Conservation (phyloP, 2,797 vertebrate genomes). For the Premnoplex brunnescens region DNA sequence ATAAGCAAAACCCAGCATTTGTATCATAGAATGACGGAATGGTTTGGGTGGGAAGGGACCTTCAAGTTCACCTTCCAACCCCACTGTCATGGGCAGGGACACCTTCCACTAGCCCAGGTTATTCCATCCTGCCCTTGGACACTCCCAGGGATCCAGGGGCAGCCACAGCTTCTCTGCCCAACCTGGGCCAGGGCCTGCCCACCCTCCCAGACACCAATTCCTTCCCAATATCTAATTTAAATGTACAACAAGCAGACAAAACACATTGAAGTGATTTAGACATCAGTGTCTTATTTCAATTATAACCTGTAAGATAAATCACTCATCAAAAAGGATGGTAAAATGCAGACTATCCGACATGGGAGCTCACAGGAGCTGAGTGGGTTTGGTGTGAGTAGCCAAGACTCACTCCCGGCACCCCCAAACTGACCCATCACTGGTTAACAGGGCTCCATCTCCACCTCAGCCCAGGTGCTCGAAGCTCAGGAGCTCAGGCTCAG, state of each 20-base stretch:
- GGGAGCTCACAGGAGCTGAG: not conserved
- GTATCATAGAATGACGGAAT: not conserved
- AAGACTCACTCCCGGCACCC: not conserved
- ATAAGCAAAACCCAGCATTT: not conserved
- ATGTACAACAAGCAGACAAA: not conserved
- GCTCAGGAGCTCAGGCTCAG: not conserved
- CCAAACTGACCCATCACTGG: accelerated
- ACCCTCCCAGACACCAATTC: not conserved
- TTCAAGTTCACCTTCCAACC: not conserved
- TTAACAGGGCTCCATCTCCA: not conserved
- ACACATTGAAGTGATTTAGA: not conserved
- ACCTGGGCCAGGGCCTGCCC: not conserved
- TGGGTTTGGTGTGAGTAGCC: not conserved
- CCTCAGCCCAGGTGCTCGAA: not conserved
- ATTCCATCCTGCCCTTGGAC: not conserved
- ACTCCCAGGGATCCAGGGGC: not conserved
- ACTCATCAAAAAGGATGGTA: not conserved
- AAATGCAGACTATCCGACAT: not conserved
- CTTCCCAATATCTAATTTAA: not conserved
- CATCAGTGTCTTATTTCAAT: not conserved
- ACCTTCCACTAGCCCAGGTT: accelerated
- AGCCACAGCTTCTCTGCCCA: not conserved
- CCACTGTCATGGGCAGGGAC: not conserved
- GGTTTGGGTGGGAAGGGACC: not conserved
- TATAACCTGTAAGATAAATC: not conserved